Evolutionary conservation across 2,113 vertebrate species (phyloP), one percentile per base, ranked within the genome.

Genomic region (Macheiramphus alcinus): DNA sequence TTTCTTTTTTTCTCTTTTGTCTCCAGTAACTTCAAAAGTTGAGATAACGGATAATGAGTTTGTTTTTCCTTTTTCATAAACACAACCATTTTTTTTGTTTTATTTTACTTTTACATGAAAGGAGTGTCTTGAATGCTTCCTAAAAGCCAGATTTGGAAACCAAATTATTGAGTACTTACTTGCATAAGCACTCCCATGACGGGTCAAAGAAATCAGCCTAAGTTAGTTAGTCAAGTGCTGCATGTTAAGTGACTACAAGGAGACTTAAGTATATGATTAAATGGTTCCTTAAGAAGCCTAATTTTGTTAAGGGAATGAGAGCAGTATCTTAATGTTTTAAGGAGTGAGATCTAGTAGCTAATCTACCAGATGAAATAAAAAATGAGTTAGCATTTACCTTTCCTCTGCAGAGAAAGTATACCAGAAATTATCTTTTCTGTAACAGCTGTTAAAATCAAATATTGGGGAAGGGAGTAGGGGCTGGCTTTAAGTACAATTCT

Each of bases 1-100:
- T 52, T 14, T 5, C 9, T 21, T 20, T 42, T 32, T 52, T 52
- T 73, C 75, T 42, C 1, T 82, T n/a, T 62, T 13, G 6, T 47
- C 15, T 67, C 31, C 56, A 52, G 17, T 52, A 68, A 38, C 34
- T 84, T 87, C 38, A 36, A 29, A 84, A 29, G 4, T 21, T 68
- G 9, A 93, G 29, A 36, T 73, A 70, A 76, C 9, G 2, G 7
- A 6, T 29, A 61, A 40, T 31, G 32, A 61, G 1, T 40, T 22
- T 52, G 3, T 9, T 80, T 95, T 81, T 16, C 17, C 3, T 38
- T 80, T 74, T 68, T 10, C 16, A 47, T 32, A 72, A 75, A 63
- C 2, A 43, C 3, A 27, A 3, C 1, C 0, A 1, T 4, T 70
- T 50, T 38, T 38, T 42, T 66, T 32, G 0, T 12, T 76, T 61